Conservation (phyloP, 2,113 vertebrate genomes). For the Dromas ardeola region DNA sequence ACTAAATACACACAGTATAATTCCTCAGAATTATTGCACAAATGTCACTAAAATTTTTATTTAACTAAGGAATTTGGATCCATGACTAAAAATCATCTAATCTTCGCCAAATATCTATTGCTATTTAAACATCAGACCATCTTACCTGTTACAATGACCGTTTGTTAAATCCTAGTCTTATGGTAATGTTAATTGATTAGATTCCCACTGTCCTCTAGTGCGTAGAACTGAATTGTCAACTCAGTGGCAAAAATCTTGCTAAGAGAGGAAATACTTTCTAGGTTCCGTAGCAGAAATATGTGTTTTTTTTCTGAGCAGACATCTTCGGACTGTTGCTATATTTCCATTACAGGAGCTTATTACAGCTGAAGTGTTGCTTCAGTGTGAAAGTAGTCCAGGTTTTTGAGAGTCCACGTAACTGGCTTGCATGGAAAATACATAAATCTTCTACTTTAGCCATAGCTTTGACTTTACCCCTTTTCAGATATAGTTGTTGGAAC, state of each 20-base stretch:
- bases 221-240: background rate
- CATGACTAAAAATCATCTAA: background rate
- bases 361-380: background rate
- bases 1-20: background rate
- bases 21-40: background rate
- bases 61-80: background rate
- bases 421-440: background rate
- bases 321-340: background rate
- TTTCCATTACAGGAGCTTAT: background rate
- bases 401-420: background rate
- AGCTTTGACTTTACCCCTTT: background rate
- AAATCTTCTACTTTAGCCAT: background rate
- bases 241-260: background rate
- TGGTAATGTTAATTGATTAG: background rate
- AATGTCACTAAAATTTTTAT: background rate
- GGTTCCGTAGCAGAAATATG: background rate
- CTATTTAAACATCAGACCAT: background rate
- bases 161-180: background rate
- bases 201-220: background rate
- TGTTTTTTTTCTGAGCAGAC: background rate
- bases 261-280: background rate
- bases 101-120: background rate
- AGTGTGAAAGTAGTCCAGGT: background rate
- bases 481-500: background rate
- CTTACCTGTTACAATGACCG: background rate